phyloP scores from a whole-genome alignment of 2,797 vertebrate genomes.

The Acropternis orthonyx region DNA sequence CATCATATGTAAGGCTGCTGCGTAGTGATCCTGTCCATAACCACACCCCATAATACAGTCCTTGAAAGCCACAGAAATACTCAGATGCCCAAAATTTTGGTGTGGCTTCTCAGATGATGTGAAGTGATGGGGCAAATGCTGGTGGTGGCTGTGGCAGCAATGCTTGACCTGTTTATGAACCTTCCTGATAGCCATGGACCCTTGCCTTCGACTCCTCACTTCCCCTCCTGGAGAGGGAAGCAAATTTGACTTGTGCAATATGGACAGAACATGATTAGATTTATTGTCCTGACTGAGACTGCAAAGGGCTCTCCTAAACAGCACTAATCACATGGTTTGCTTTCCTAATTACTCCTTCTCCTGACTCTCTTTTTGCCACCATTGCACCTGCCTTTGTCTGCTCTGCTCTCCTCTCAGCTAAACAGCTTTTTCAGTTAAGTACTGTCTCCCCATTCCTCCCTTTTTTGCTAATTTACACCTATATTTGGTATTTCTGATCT shows the following conservation, averaged over 20 bases:
- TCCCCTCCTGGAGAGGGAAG: background rate
- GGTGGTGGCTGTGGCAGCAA: background rate
- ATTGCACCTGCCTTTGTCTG: background rate
- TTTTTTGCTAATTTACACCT: background rate
- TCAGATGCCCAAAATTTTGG: background rate
- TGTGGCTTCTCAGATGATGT: background rate
- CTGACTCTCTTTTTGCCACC: background rate
- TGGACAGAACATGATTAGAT: background rate
- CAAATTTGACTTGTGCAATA: background rate
- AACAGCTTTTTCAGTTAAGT: background rate
- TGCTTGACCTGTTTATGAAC: background rate
- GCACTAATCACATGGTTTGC: background rate
- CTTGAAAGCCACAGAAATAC: background rate
- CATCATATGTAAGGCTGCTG: background rate
- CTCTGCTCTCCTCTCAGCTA: background rate
- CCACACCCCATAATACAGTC: background rate
- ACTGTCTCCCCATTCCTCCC: background rate
- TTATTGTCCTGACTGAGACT: background rate
- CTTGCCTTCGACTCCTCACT: background rate
- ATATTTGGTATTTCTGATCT: background rate
- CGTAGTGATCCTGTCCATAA: background rate
- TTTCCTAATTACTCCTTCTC: background rate
- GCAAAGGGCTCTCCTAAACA: background rate
- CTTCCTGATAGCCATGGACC: background rate
- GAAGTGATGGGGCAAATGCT: background rate